A percentile compares a stretch with the other conserved stretches of the same genome.
These are phyloP conservation scores for Epirrhoe tristata DNA, from an alignment of 2,888 invertebrate species.

Conservation along the genomic window DNA sequence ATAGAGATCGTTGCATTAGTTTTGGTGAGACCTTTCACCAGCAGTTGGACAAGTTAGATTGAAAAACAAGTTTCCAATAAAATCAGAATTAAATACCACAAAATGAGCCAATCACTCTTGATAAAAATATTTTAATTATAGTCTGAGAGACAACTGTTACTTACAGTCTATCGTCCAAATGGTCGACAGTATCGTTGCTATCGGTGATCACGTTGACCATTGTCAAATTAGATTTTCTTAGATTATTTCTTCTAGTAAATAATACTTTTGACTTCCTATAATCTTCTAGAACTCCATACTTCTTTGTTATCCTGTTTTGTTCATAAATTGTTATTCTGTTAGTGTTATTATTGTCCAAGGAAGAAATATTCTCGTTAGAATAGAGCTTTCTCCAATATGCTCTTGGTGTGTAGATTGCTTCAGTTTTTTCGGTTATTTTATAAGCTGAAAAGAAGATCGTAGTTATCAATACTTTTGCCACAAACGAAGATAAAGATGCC, in stretches of 20 bases:
- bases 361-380: constrained; percentile 8
- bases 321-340: constrained; percentile 19
- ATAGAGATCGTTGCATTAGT: too few species aligned
- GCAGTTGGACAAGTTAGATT: too few species aligned
- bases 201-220: constrained; percentile 74
- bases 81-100: background rate
- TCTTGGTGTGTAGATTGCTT: constrained; percentile 61
- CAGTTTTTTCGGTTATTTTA: constrained; percentile 62
- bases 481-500: too few species aligned
- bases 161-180: constrained; percentile 75
- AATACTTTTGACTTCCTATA: constrained; percentile 59
- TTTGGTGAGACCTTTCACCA: too few species aligned
- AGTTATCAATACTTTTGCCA: background rate
- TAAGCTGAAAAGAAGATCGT: constrained; percentile 60
- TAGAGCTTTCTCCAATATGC: constrained; percentile 54
- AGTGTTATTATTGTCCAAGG: background rate
- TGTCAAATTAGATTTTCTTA: constrained; percentile 63
- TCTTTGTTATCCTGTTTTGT: constrained; percentile 27
- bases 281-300: constrained; percentile 63
- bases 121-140: background rate
- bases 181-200: constrained; percentile 69
- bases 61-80: background rate
- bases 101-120: too few species aligned
- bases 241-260: constrained; percentile 60
- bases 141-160: constrained; percentile 34